A percentile compares a stretch with the other conserved stretches of the same genome.
phyloP scores from a whole-genome alignment of 2,113 vertebrate genomes.

The Leptodactylus fuscus region DNA sequence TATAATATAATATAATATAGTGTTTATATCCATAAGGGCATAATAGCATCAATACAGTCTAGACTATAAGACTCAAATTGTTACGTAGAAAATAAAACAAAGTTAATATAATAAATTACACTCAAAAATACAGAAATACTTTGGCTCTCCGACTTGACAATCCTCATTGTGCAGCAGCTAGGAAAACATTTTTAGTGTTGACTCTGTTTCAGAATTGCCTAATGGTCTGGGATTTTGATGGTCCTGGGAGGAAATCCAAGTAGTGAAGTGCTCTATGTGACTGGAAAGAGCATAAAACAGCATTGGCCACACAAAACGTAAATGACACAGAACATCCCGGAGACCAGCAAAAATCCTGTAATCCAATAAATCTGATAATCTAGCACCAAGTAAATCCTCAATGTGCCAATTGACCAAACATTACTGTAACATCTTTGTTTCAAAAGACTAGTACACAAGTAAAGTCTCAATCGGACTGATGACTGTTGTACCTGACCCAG shows the following conservation, averaged over 20 bases:
- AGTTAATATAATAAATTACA: neutral
- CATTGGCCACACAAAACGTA: neutral
- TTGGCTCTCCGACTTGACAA: neutral
- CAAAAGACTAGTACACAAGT: neutral
- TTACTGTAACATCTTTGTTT: neutral
- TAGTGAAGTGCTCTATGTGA: neutral
- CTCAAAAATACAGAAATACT: neutral
- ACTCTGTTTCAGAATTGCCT: conserved; percentile 1
- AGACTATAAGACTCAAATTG: no score
- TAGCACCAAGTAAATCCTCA: neutral
- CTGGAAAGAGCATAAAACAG: neutral
- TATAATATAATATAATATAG: no score
- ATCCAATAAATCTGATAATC: conserved; percentile 1
- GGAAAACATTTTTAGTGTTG: neutral
- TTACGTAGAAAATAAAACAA: neutral
- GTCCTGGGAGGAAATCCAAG: neutral
- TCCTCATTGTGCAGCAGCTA: neutral
- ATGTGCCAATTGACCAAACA: neutral
- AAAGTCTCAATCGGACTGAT: no score
- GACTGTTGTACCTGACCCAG: no score
- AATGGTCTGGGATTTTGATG: neutral
- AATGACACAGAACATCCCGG: neutral
- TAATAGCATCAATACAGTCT: no score
- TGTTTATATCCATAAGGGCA: no score
- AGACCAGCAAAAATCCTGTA: neutral